phyloP scores from a whole-genome alignment of 2,888 invertebrate species.

The Eupeodes latifasciatus region DNA sequence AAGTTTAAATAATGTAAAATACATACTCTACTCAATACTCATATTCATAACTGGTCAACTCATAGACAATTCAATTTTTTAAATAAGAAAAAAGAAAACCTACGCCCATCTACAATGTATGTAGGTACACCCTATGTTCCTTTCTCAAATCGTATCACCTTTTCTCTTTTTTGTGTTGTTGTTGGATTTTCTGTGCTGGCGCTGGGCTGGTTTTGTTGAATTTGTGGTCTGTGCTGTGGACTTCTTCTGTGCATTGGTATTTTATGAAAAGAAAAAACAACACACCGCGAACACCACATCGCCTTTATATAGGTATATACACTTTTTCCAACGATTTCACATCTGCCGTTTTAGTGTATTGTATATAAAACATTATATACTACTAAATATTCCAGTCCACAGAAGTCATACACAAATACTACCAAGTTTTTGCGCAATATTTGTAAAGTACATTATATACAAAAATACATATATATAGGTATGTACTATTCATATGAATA shows the following conservation, averaged over 20 bases:
- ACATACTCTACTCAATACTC: too few relatives aligned
- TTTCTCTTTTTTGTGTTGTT: not conserved
- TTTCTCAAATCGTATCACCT: not conserved
- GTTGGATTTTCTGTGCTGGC: not conserved
- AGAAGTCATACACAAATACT: not conserved
- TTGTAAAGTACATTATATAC: not conserved
- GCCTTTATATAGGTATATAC: not conserved
- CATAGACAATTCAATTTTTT: not conserved
- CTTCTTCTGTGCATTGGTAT: slow-evolving; percentile 8
- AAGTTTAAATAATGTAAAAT: too few relatives aligned
- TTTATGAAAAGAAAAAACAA: slow-evolving; percentile 3
- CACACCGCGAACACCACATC: not conserved
- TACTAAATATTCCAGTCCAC: not conserved
- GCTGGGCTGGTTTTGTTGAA: not conserved
- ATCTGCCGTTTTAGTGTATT: not conserved
- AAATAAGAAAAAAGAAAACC: slow-evolving; percentile 18
- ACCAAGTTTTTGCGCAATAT: slow-evolving; percentile 21
- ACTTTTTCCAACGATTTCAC: slow-evolving; percentile 4
- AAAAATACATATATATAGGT: not conserved
- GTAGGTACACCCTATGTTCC: slow-evolving; percentile 61
- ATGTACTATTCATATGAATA: not conserved
- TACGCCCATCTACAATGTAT: slow-evolving; percentile 51
- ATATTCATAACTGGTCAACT: not conserved
- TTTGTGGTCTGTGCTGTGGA: not conserved
- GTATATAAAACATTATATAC: not conserved